Evolutionary conservation across 2,888 invertebrate species (phyloP).

Genomic region (Aphrophora alni): DNA sequence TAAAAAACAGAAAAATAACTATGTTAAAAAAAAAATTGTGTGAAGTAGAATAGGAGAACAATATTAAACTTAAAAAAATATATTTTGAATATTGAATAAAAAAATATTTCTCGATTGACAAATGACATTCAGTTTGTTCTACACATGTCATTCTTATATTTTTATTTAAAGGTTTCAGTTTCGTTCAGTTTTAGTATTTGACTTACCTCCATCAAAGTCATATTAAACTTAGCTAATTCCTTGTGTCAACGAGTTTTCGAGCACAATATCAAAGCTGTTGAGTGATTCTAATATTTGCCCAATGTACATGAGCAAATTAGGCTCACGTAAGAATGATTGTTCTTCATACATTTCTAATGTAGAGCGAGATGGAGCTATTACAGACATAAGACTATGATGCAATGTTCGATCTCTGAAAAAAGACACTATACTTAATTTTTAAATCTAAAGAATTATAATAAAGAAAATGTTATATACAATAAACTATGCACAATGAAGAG

Average conservation of each 20-base stretch:
- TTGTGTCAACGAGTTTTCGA: slow-evolving; percentile 84
- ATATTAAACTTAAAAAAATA: no score
- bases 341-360: slow-evolving; percentile 92
- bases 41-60: no score
- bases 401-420: slow-evolving; percentile 73
- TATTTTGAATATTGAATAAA: no score
- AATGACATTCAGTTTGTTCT: background rate
- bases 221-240: slow-evolving; percentile 57
- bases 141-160: no score
- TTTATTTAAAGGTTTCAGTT: no score
- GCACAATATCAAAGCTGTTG: slow-evolving; percentile 85
- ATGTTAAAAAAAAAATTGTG: no score
- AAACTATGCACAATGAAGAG: no score
- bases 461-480: no score
- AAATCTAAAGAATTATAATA: no score
- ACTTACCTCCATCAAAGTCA: background rate
- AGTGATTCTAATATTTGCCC: slow-evolving; percentile 89
- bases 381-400: slow-evolving; percentile 89
- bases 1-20: no score
- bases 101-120: background rate
- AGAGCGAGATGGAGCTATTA: slow-evolving; percentile 89
- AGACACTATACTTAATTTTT: no score
- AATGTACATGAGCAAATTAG: slow-evolving; percentile 84
- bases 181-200: background rate
- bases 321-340: slow-evolving; percentile 89